Conservation (phyloP, 2,888 invertebrate genomes). For the Oeneis ivallda region DNA sequence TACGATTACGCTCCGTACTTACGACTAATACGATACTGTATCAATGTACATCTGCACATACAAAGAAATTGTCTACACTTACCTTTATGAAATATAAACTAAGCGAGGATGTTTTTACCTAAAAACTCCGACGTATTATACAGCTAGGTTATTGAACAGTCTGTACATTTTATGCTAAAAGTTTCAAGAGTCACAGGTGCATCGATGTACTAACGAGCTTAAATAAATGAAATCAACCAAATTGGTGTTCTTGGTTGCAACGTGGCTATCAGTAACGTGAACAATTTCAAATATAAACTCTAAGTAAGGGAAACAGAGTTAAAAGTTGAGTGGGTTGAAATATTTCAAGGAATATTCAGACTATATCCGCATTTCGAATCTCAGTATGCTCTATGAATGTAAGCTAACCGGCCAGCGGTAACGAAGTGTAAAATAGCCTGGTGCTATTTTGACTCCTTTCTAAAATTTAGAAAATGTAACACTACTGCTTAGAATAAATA, state of each 20-base stretch:
- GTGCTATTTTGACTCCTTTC: conserved; percentile 29
- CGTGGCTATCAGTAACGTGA: neutral
- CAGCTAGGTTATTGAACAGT: neutral
- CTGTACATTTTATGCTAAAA: conserved; percentile 3
- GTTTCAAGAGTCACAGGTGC: conserved; percentile 17
- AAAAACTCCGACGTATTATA: neutral
- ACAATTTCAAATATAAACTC: neutral
- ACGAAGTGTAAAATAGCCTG: conserved; percentile 34
- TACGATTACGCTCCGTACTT: too few species aligned
- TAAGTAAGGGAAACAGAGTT: neutral
- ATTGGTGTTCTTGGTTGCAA: conserved; percentile 13
- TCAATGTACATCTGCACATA: too few species aligned
- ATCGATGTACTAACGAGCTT: conserved; percentile 17
- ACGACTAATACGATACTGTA: too few species aligned
- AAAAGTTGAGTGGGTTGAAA: neutral
- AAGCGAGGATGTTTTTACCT: neutral
- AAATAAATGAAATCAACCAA: conserved; percentile 24
- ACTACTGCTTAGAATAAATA: too few species aligned
- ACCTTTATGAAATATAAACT: neutral
- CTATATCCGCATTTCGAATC: conserved; percentile 55
- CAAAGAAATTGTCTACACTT: too few species aligned
- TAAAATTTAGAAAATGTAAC: too few species aligned
- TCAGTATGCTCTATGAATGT: conserved; percentile 59
- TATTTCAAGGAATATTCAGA: conserved; percentile 55
- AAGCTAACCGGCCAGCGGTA: conserved; percentile 33